Conservation (phyloP, 1,140 invertebrate genomes). For the Aphaenogaster rudis region DNA sequence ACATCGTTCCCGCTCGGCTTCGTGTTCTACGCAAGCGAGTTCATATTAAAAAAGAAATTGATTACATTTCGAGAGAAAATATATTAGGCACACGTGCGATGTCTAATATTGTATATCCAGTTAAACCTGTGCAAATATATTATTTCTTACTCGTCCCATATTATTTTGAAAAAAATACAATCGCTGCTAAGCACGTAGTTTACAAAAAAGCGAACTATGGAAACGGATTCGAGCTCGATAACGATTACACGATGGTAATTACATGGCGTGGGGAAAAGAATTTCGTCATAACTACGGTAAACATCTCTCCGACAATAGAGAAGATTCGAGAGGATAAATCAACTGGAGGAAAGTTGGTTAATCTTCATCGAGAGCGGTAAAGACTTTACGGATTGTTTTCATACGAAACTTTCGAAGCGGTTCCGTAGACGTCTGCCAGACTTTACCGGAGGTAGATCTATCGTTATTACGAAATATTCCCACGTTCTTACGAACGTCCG, state of each 20-base stretch:
- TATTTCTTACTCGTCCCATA: too few relatives aligned
- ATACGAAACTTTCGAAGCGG: slow-evolving; percentile 66
- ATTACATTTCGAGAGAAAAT: background rate
- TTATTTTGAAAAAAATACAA: background rate
- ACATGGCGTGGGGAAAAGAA: slow-evolving; percentile 23
- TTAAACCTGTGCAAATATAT: background rate
- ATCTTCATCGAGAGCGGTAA: slow-evolving; percentile 68
- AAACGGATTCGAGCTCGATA: slow-evolving; percentile 7
- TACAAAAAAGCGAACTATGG: background rate
- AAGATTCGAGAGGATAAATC: slow-evolving; percentile 65
- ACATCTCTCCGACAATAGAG: slow-evolving; percentile 20
- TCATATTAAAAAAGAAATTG: background rate
- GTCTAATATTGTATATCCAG: background rate
- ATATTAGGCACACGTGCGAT: background rate
- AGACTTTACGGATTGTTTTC: slow-evolving; percentile 72
- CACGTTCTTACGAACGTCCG: slow-evolving; percentile 36
- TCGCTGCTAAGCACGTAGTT: background rate
- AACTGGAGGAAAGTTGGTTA: slow-evolving; percentile 63
- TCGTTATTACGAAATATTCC: slow-evolving; percentile 65
- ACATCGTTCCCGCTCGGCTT: slow-evolving; percentile 29
- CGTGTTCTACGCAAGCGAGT: background rate
- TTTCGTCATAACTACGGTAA: slow-evolving; percentile 46
- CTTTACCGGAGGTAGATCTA: slow-evolving; percentile 58
- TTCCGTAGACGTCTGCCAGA: slow-evolving; percentile 65
- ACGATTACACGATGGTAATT: slow-evolving; percentile 50